Evolutionary conservation across 2,113 vertebrate species (phyloP).

Genomic region (Chinchilla lanigera): DNA sequence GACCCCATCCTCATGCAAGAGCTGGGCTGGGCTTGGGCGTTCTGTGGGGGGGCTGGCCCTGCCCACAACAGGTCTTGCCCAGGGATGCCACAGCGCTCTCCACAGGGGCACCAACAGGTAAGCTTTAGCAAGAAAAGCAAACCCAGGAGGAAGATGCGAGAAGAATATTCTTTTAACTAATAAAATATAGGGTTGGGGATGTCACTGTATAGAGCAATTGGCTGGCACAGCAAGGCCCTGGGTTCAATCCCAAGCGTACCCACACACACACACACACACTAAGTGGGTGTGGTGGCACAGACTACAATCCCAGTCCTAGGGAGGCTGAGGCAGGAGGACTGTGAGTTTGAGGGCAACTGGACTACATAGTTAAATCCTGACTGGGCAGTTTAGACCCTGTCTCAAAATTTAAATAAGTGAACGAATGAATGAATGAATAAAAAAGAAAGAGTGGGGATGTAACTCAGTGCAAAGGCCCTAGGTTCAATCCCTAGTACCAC

Average conservation of each 20-base stretch:
- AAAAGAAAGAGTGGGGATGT: not conserved
- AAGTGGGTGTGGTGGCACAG: not conserved
- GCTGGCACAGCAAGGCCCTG: not conserved
- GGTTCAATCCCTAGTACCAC: not conserved
- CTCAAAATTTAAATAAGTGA: not conserved
- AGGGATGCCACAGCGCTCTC: too few species aligned
- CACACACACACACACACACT: not conserved
- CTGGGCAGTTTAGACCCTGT: not conserved
- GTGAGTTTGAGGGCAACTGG: not conserved
- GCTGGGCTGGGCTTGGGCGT: too few species aligned
- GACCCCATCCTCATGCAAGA: too few species aligned
- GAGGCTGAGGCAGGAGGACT: not conserved
- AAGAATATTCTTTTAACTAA: not conserved
- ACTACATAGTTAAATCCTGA: not conserved
- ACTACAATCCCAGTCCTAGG: not conserved
- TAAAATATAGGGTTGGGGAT: not conserved
- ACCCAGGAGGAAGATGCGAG: not conserved
- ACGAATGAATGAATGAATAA: too few species aligned
- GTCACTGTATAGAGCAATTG: not conserved
- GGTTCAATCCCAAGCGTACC: not conserved
- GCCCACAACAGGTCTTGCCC: too few species aligned
- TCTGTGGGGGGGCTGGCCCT: too few species aligned
- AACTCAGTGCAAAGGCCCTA: not conserved
- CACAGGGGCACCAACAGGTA: not conserved
- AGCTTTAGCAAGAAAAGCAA: not conserved